phyloP scores from a whole-genome alignment of 2,888 invertebrate genomes.

The Oscheius onirici region DNA sequence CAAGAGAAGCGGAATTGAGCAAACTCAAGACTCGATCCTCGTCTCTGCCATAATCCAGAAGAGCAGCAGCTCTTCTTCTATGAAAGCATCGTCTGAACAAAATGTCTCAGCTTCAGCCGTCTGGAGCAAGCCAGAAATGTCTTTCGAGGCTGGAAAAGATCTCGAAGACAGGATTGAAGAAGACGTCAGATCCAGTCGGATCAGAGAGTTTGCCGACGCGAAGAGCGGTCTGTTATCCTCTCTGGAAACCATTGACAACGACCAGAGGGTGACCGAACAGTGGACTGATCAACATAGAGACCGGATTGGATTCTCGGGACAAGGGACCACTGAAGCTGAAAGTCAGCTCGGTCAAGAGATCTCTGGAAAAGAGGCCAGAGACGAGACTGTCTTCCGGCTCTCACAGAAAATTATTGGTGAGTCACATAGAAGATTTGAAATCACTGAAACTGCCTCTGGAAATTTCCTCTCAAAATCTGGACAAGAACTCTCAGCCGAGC shows the following conservation, averaged over 20 bases:
- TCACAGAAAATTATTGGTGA: constrained; percentile 18
- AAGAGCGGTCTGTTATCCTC: not conserved
- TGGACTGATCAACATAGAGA: not conserved
- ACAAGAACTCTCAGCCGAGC: not conserved
- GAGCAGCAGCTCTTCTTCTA: not conserved
- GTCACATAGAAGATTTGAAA: constrained; percentile 34
- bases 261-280: not conserved
- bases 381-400: constrained; percentile 20
- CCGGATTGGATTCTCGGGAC: not conserved
- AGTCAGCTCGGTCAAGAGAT: not conserved
- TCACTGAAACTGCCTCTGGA: constrained; percentile 1
- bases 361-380: constrained; percentile 19
- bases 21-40: not conserved
- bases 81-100: constrained; percentile 11
- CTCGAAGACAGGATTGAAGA: not conserved
- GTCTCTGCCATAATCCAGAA: not conserved
- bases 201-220: constrained; percentile 7
- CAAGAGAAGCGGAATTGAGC: not conserved
- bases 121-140: not conserved
- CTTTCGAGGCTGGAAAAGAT: not conserved
- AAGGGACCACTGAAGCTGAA: not conserved
- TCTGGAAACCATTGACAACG: constrained; percentile 2
- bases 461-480: not conserved
- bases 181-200: constrained; percentile 1
- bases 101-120: not conserved